A percentile compares a stretch with the other conserved stretches of the same genome.
Conservation (phyloP, 2,797 vertebrate genomes). For the Nothura maculosa region DNA sequence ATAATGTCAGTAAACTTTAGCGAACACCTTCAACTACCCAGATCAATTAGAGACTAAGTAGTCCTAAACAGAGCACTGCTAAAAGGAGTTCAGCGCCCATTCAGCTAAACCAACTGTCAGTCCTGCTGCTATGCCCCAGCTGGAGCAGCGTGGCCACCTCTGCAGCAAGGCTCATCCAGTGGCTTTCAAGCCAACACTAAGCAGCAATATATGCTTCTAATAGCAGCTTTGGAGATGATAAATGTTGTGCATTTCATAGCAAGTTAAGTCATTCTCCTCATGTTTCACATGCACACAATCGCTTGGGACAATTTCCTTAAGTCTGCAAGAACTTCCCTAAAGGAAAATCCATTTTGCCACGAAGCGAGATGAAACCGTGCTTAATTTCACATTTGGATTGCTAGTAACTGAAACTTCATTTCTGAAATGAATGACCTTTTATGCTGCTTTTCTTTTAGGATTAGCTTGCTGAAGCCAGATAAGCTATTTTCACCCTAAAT, state of each 20-base stretch:
- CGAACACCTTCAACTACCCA: slow-evolving; percentile 6
- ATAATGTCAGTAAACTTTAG: not conserved
- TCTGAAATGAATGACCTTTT: not conserved
- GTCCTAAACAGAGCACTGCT: not conserved
- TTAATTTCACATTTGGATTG: slow-evolving; percentile 26
- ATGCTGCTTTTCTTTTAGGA: not conserved
- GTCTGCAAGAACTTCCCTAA: slow-evolving; percentile 1
- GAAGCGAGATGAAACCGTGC: not conserved
- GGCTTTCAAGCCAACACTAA: not conserved
- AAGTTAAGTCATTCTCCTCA: slow-evolving; percentile 8
- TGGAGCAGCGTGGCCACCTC: not conserved
- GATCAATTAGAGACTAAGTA: slow-evolving; percentile 1
- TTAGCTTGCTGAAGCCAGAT: not conserved
- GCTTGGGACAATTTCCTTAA: slow-evolving; percentile 16
- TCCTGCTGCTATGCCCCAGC: not conserved
- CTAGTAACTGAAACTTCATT: slow-evolving; percentile 14
- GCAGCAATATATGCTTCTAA: not conserved
- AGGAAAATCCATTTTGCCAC: slow-evolving; percentile 13
- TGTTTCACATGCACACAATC: not conserved
- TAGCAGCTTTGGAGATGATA: not conserved
- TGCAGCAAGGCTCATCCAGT: not conserved
- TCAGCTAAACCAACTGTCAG: not conserved
- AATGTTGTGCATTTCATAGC: not conserved
- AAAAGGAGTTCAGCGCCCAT: not conserved
- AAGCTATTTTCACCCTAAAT: not conserved